Conservation (phyloP, 2,113 vertebrate species). For the Monopterus albus region DNA sequence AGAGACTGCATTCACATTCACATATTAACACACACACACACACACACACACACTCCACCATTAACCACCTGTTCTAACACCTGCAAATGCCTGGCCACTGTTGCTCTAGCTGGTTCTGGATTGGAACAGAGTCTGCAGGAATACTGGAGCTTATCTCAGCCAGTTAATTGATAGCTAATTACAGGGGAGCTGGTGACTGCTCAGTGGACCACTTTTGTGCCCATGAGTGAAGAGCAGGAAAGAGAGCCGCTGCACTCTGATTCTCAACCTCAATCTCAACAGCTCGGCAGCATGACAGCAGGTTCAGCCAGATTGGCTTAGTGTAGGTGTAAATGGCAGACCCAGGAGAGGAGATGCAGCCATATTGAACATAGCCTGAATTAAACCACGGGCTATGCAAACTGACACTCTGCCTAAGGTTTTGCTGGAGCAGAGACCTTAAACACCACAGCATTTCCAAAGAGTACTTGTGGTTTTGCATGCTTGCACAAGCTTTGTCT, state of each 20-base stretch:
- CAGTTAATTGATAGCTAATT: slow-evolving; percentile 64
- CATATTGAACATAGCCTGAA: slow-evolving; percentile 67
- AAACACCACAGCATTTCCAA: neutral
- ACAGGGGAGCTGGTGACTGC: slow-evolving; percentile 40
- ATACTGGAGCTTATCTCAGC: slow-evolving; percentile 50
- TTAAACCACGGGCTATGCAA: slow-evolving; percentile 61
- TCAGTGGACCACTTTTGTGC: slow-evolving; percentile 22
- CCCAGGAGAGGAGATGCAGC: slow-evolving; percentile 44
- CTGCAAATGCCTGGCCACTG: slow-evolving; percentile 39
- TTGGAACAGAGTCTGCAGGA: slow-evolving; percentile 5
- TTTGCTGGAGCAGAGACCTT: slow-evolving; percentile 8
- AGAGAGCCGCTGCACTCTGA: slow-evolving; percentile 27
- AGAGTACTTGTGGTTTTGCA: slow-evolving; percentile 32
- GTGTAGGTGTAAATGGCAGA: slow-evolving; percentile 65
- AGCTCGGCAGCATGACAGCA: slow-evolving; percentile 31
- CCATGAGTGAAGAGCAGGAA: slow-evolving; percentile 50
- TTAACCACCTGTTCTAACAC: slow-evolving; percentile 59
- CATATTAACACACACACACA: neutral
- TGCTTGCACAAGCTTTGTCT: slow-evolving; percentile 9
- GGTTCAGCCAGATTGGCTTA: slow-evolving; percentile 70
- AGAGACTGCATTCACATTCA: neutral
- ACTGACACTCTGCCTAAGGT: slow-evolving; percentile 20
- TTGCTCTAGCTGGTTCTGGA: slow-evolving; percentile 4
- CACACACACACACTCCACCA: slow-evolving; percentile 7
- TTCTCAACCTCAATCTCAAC: slow-evolving; percentile 39